Conservation (phyloP, 2,888 invertebrate species). For the Serripes groenlandicus region DNA sequence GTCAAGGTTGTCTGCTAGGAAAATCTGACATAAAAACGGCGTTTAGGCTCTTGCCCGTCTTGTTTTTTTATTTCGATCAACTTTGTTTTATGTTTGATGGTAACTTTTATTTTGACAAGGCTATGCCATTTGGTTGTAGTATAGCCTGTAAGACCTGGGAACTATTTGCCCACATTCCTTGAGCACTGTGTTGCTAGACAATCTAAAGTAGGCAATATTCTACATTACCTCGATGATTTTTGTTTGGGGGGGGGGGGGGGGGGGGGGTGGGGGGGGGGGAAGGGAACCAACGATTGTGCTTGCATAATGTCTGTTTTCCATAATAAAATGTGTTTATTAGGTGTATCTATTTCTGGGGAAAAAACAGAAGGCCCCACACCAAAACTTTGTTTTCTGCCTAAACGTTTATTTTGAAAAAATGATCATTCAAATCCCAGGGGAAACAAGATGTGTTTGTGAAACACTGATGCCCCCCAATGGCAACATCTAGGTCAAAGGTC, state of each 20-base stretch:
- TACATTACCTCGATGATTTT: conserved; percentile 50
- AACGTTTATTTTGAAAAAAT: conserved; percentile 36
- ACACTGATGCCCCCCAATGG: no score
- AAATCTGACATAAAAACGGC: conserved; percentile 25
- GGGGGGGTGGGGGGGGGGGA: no score
- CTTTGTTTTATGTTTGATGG: conserved; percentile 45
- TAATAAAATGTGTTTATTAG: neutral
- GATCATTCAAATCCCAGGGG: conserved; percentile 31
- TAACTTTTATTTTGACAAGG: conserved; percentile 44
- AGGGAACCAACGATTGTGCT: neutral
- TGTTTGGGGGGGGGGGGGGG: conserved; percentile 42
- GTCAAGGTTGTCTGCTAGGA: neutral
- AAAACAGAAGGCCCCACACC: conserved; percentile 29
- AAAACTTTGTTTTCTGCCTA: conserved; percentile 28
- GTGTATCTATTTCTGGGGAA: conserved; percentile 25
- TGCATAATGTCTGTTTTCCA: neutral
- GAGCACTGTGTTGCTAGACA: conserved; percentile 1
- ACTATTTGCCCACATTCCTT: conserved; percentile 27
- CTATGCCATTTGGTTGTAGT: conserved; percentile 43
- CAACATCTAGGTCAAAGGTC: no score
- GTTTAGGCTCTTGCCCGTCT: conserved; percentile 40
- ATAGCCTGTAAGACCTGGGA: conserved; percentile 37
- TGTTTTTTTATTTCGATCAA: conserved; percentile 45
- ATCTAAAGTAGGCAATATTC: neutral
- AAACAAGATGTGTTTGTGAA: no score